phyloP scores from a whole-genome alignment of 1,140 invertebrate species.

The Brevipalpus yothersi region DNA sequence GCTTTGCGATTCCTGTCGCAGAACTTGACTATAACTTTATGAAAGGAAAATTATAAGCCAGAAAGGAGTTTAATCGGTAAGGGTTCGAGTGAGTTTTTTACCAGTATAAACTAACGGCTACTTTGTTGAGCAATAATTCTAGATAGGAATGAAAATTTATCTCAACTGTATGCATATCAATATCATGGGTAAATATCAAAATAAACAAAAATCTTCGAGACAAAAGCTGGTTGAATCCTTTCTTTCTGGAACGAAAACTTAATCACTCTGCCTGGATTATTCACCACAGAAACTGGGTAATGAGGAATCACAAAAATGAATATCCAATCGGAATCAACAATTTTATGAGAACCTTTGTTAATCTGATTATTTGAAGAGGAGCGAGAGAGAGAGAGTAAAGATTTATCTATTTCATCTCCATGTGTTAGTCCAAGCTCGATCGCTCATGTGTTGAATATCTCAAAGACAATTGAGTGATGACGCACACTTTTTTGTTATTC shows the following conservation, averaged over 20 bases:
- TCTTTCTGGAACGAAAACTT: constrained; percentile 80
- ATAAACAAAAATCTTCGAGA: constrained; percentile 16
- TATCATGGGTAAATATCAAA: constrained; percentile 11
- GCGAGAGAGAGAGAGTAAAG: not conserved
- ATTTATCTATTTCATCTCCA: no score
- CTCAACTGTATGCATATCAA: not conserved
- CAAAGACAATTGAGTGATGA: no score
- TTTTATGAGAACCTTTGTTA: constrained; percentile 27
- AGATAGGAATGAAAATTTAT: not conserved
- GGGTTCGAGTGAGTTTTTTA: no score
- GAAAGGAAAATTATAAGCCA: no score
- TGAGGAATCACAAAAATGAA: constrained; percentile 90
- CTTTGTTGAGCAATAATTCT: no score
- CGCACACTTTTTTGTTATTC: no score
- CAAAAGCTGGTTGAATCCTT: constrained; percentile 16
- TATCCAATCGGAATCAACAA: constrained; percentile 70
- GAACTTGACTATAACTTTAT: no score
- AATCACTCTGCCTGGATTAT: constrained; percentile 51
- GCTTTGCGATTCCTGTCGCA: no score
- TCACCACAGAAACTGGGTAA: constrained; percentile 62
- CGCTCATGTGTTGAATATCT: no score
- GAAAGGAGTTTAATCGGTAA: no score
- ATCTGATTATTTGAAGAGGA: not conserved
- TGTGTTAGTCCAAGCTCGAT: no score
- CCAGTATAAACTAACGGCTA: no score